A percentile compares a stretch with the other conserved stretches of the same genome.
Conservation (phyloP, 2,888 invertebrate species). For the Polia nebulosa region DNA sequence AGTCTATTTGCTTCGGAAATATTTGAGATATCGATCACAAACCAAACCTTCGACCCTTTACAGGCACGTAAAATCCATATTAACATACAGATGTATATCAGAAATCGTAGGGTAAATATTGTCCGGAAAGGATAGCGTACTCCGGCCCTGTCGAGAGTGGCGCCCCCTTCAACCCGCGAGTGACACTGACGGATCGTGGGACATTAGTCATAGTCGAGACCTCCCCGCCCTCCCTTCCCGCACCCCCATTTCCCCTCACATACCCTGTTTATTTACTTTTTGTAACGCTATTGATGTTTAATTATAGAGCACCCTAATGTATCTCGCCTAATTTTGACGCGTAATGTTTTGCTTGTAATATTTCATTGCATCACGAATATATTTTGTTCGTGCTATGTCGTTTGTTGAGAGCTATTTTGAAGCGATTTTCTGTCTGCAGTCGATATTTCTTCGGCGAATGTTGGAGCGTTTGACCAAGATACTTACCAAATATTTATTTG, state of each 20-base stretch:
- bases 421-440: conserved; percentile 64
- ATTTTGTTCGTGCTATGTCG: conserved; percentile 69
- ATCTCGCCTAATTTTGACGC: conserved; percentile 84
- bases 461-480: conserved; percentile 26
- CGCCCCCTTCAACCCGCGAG: conserved; percentile 86
- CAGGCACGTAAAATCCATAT: conserved; percentile 76
- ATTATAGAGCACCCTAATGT: conserved; percentile 89
- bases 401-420: conserved; percentile 62
- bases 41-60: conserved; percentile 65
- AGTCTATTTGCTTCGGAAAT: conserved; percentile 41
- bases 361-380: conserved; percentile 75
- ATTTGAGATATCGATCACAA: conserved; percentile 61
- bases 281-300: conserved; percentile 91
- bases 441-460: conserved; percentile 55
- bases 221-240: conserved; percentile 83
- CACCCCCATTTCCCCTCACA: conserved; percentile 85
- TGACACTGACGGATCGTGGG: conserved; percentile 93
- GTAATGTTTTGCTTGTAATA: conserved; percentile 84
- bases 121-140: conserved; percentile 85
- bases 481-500: conserved; percentile 3
- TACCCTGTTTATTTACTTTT: conserved; percentile 91
- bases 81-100: conserved; percentile 88
- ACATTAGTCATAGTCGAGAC: conserved; percentile 93
- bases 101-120: conserved; percentile 86
- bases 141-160: conserved; percentile 87